Percentiles rank a stretch among this genome's conserved stretches.
Evolutionary conservation across 2,797 vertebrate species (phyloP).

Genomic region (Lepus townsendii): DNA sequence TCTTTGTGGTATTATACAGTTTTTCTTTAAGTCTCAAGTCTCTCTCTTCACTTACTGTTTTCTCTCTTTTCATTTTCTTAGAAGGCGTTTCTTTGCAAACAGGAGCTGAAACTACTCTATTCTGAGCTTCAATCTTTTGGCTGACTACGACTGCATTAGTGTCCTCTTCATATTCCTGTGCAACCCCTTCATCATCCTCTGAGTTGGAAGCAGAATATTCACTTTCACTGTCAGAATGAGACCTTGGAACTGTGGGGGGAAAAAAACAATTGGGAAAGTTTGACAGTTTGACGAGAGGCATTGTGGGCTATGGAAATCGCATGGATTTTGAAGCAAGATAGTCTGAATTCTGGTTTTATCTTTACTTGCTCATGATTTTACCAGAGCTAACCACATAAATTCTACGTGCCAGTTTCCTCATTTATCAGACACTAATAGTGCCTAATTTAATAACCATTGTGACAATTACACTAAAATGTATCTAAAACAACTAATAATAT

Average conservation of each 20-base stretch:
- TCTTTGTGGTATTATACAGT: background rate
- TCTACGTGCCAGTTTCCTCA: background rate
- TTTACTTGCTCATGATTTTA: background rate
- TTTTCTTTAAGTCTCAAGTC: conserved; percentile 3
- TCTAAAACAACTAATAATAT: conserved; percentile 33
- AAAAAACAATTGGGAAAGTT: conserved; percentile 40
- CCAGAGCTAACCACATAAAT: conserved; percentile 1
- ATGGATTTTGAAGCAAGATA: background rate
- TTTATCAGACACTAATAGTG: background rate
- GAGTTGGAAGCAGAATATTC: conserved; percentile 96
- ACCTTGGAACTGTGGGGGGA: conserved; percentile 88
- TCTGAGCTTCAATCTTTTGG: conserved; percentile 77
- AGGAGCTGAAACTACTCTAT: conserved; percentile 70
- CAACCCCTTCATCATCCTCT: conserved; percentile 88
- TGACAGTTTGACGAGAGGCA: conserved; percentile 9
- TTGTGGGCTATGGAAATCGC: background rate
- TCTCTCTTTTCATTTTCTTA: conserved; percentile 91
- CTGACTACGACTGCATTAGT: conserved; percentile 17
- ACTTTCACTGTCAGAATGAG: conserved; percentile 95
- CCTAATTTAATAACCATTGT: background rate
- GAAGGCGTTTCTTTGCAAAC: conserved; percentile 90
- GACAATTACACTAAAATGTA: background rate
- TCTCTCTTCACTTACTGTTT: conserved; percentile 88
- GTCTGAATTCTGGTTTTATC: conserved; percentile 36
- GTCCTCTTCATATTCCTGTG: conserved; percentile 83